phyloP scores from a whole-genome alignment of 2,888 invertebrate genomes.

The Stegana nigrithorax region DNA sequence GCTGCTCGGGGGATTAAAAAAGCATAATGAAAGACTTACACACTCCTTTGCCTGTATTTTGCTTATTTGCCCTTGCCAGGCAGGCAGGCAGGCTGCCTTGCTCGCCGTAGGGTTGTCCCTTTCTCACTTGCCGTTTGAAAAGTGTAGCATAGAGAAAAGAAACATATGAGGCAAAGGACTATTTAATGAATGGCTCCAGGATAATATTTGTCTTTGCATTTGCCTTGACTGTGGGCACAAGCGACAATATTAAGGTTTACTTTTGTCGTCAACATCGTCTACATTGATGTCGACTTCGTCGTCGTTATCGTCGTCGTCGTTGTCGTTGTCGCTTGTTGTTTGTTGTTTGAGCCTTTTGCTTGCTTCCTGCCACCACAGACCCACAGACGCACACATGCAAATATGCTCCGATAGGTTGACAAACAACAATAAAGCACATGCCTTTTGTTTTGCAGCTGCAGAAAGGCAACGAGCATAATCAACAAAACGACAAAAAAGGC shows the following conservation, averaged over 20 bases:
- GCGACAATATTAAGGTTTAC: conserved; percentile 56
- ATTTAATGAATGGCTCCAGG: conserved; percentile 56
- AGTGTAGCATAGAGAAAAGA: conserved; percentile 7
- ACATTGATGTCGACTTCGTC: too few species aligned
- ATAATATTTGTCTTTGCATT: conserved; percentile 46
- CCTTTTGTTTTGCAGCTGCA: conserved; percentile 40
- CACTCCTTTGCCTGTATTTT: too few species aligned
- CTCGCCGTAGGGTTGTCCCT: too few species aligned
- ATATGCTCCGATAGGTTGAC: conserved; percentile 36
- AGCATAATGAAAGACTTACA: neutral
- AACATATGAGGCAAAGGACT: conserved; percentile 56
- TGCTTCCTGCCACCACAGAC: conserved; percentile 8
- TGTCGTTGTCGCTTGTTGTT: too few species aligned
- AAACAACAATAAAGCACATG: conserved; percentile 39
- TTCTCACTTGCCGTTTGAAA: neutral
- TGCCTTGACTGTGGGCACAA: conserved; percentile 40
- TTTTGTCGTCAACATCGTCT: too few species aligned
- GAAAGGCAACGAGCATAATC: conserved; percentile 4
- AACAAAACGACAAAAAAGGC: neutral
- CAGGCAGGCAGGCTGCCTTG: too few species aligned
- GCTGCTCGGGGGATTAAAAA: too few species aligned
- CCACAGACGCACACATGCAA: neutral
- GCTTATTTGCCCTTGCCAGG: too few species aligned
- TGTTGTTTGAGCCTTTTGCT: conserved; percentile 2
- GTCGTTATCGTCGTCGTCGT: too few species aligned